A percentile compares a stretch with the other conserved stretches of the same genome.
Conservation (phyloP, 2,888 invertebrate genomes). For the Leucozona laternaria region DNA sequence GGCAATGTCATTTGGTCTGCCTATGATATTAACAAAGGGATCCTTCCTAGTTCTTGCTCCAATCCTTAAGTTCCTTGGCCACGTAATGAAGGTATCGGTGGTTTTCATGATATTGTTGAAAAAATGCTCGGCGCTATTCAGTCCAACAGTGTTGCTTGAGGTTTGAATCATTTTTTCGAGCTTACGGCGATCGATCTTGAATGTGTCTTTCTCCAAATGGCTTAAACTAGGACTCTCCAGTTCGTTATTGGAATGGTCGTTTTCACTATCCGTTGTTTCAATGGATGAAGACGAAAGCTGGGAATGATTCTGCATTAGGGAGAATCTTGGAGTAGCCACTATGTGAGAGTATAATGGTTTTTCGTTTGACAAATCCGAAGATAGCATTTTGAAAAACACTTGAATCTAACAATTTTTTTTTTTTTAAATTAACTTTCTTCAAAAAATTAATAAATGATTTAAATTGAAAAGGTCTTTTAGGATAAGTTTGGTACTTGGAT, state of each 20-base stretch:
- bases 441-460: no score
- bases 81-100: slow-evolving; percentile 95
- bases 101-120: slow-evolving; percentile 90
- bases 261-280: slow-evolving; percentile 84
- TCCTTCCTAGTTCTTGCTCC: slow-evolving; percentile 99
- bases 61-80: slow-evolving; percentile 98
- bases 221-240: slow-evolving; percentile 89
- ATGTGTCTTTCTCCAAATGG: slow-evolving; percentile 93
- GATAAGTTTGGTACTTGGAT: neutral
- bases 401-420: neutral
- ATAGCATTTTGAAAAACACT: slow-evolving; percentile 75
- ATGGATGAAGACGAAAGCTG: slow-evolving; percentile 80
- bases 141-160: slow-evolving; percentile 83
- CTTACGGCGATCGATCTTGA: slow-evolving; percentile 96
- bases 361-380: slow-evolving; percentile 80
- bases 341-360: slow-evolving; percentile 78
- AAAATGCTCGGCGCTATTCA: slow-evolving; percentile 82
- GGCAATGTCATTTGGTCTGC: slow-evolving; percentile 90
- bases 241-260: slow-evolving; percentile 88
- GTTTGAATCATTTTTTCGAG: slow-evolving; percentile 96
- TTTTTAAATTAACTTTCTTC: neutral
- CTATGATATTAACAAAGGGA: slow-evolving; percentile 96
- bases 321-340: slow-evolving; percentile 76
- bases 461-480: no score
- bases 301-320: slow-evolving; percentile 80